Percentiles rank a stretch among this genome's conserved stretches.
These are phyloP conservation scores for Crypturellus tataupa DNA, from an alignment of 2,797 vertebrate genomes.

Conservation along the genomic window DNA sequence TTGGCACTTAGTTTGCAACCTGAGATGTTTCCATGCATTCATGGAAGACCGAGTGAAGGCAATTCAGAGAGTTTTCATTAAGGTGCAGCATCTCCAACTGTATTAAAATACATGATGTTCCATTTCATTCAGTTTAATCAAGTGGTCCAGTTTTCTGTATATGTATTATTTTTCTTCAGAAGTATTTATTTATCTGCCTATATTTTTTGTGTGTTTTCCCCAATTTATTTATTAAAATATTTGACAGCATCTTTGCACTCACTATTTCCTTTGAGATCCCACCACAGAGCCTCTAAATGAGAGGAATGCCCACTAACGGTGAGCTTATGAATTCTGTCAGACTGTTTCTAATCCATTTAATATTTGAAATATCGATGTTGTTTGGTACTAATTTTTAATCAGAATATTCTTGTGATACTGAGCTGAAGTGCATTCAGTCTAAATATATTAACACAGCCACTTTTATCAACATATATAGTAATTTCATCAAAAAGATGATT, in stretches of 20 bases:
- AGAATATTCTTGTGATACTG: conserved; percentile 23
- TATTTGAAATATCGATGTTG: conserved; percentile 41
- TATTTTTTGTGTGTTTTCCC: not conserved
- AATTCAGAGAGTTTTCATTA: not conserved
- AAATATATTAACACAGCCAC: conserved; percentile 37
- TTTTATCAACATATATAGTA: conserved; percentile 1
- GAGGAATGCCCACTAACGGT: not conserved
- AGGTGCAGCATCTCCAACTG: not conserved
- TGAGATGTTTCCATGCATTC: not conserved
- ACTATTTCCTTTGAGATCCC: not conserved
- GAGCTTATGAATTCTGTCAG: not conserved
- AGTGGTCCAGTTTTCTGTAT: not conserved
- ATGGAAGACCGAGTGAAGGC: not conserved
- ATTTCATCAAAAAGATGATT: conserved; percentile 52
- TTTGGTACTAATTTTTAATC: conserved; percentile 46
- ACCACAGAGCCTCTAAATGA: not conserved
- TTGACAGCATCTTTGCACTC: not conserved
- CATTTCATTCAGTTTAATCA: not conserved
- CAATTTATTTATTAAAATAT: not conserved
- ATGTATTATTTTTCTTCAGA: not conserved
- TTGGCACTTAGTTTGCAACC: not conserved
- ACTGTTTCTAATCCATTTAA: conserved; percentile 22
- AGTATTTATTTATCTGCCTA: not conserved
- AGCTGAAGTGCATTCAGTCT: conserved; percentile 38
- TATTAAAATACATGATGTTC: not conserved